phyloP scores from a whole-genome alignment of 1,140 invertebrate genomes.

The Apocrypta bakeri region DNA sequence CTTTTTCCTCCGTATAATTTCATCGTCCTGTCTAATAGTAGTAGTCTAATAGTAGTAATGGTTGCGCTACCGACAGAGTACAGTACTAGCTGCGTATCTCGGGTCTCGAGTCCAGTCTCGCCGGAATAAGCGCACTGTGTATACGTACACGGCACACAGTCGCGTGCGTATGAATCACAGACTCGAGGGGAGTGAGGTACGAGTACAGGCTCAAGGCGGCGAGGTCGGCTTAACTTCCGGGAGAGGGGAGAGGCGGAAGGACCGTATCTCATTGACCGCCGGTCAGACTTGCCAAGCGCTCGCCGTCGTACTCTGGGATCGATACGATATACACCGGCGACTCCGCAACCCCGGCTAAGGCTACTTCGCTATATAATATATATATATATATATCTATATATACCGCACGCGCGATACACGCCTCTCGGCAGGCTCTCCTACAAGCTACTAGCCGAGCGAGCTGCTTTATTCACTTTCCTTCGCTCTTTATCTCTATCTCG shows the following conservation, averaged over 20 bases:
- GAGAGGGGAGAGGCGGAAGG: constrained; percentile 60
- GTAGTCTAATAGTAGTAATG: too few species aligned
- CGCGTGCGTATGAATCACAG: constrained; percentile 61
- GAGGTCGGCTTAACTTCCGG: constrained; percentile 66
- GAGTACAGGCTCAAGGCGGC: background rate
- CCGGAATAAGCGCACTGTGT: too few species aligned
- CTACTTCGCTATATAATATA: constrained; percentile 15
- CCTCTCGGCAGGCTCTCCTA: too few species aligned
- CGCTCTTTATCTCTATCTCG: constrained; percentile 35
- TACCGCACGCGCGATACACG: too few species aligned
- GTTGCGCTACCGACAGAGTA: too few species aligned
- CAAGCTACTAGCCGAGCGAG: background rate
- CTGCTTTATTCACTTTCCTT: constrained; percentile 24
- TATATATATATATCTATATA: too few species aligned
- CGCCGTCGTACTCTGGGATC: constrained; percentile 62
- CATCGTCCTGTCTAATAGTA: too few species aligned
- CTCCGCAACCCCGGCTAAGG: constrained; percentile 33
- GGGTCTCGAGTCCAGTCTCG: too few species aligned
- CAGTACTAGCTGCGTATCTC: too few species aligned
- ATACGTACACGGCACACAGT: constrained; percentile 35
- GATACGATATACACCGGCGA: constrained; percentile 60
- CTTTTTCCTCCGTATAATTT: too few species aligned
- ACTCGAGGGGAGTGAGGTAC: background rate
- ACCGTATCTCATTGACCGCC: constrained; percentile 75
- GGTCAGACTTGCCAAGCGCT: constrained; percentile 62